Evolutionary conservation across 1,140 invertebrate genomes (phyloP).

Genomic region (Theocolax elegans): DNA sequence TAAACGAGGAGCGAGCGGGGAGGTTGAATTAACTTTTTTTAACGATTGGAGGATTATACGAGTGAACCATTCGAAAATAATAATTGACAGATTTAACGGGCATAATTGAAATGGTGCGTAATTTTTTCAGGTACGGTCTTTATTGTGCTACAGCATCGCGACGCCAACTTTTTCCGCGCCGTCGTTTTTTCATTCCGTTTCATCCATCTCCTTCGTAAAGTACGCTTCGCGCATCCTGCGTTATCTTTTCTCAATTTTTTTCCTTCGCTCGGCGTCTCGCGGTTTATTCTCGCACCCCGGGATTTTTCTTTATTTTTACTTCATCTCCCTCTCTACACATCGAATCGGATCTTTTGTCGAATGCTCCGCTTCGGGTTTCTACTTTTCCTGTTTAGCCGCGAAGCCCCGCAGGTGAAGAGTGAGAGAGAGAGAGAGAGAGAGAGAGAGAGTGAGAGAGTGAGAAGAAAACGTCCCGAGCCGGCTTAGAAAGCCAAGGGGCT

Average conservation of each 20-base stretch:
- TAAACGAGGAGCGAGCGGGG: background rate
- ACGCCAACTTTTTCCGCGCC: background rate
- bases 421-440: background rate
- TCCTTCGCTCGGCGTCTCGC: slow-evolving; percentile 12
- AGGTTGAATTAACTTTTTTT: slow-evolving; percentile 26
- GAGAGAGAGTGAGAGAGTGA: background rate
- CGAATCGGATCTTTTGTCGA: slow-evolving; percentile 30
- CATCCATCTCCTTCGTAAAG: background rate
- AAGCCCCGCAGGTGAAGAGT: no score
- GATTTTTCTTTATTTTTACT: background rate
- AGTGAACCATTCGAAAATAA: slow-evolving; percentile 15
- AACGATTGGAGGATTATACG: slow-evolving; percentile 15
- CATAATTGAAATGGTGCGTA: slow-evolving; percentile 23
- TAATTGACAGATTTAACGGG: slow-evolving; percentile 36
- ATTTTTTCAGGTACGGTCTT: no score
- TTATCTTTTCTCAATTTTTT: slow-evolving; percentile 36
- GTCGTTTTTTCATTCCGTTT: background rate
- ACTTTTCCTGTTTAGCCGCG: no score
- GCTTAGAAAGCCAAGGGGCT: no score
- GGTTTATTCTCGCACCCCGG: slow-evolving; percentile 19
- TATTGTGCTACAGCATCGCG: background rate
- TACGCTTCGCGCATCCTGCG: slow-evolving; percentile 4
- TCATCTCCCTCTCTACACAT: slow-evolving; percentile 11
- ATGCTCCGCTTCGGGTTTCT: slow-evolving; percentile 18
- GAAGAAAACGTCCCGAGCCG: no score